Conservation (phyloP, 1,140 invertebrate genomes). For the Drosophila busckii region DNA sequence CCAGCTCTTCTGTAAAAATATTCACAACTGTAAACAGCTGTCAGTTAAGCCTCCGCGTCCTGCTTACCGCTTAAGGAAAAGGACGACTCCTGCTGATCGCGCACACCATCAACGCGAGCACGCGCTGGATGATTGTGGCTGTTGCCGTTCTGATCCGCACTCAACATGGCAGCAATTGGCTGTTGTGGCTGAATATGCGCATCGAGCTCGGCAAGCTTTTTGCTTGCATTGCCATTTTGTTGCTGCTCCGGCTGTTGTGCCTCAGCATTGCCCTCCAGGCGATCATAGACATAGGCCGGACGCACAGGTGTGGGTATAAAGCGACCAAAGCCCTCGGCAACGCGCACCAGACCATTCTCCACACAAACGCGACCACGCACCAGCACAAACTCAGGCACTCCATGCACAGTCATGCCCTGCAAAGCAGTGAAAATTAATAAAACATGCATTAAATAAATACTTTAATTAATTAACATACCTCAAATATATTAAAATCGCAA, state of each 20-base stretch:
- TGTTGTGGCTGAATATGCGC: conserved; percentile 55
- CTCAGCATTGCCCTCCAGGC: conserved; percentile 44
- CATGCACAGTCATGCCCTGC: conserved; percentile 88
- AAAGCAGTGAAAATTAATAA: background rate
- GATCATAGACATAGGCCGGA: conserved; percentile 79
- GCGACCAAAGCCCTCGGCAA: conserved; percentile 87
- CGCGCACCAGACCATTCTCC: conserved; percentile 92
- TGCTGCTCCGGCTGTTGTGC: conserved; percentile 42
- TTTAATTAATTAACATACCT: conserved; percentile 75
- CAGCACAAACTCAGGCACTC: conserved; percentile 93
- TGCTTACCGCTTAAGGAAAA: conserved; percentile 94
- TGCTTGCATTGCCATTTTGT: conserved; percentile 43
- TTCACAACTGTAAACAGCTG: background rate
- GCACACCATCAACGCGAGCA: conserved; percentile 86
- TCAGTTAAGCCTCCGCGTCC: background rate
- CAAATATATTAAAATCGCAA: conserved; percentile 99
- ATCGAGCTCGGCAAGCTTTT: conserved; percentile 78
- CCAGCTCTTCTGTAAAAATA: conserved; percentile 81
- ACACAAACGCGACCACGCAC: conserved; percentile 94
- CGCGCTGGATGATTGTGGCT: conserved; percentile 81
- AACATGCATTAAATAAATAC: background rate
- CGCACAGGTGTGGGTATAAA: conserved; percentile 80
- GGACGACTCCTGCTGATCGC: conserved; percentile 95
- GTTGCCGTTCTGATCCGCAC: conserved; percentile 27
- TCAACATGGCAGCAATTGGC: conserved; percentile 46